Conservation (phyloP, 2,888 invertebrate species). For the Pachydiplax longipennis region DNA sequence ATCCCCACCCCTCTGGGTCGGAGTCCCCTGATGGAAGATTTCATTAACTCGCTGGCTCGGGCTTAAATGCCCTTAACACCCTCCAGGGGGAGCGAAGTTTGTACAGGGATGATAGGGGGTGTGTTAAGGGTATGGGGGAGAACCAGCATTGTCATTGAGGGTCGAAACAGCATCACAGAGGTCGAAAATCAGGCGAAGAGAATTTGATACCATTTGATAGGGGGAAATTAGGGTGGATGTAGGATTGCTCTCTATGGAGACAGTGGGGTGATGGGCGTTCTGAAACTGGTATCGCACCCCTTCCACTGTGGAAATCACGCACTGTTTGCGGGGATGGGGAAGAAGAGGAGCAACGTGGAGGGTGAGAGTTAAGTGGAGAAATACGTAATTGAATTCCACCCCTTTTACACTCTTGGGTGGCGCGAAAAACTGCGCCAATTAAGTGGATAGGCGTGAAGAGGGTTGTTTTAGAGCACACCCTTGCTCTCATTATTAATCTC, state of each 20-base stretch:
- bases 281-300: neutral
- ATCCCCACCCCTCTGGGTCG: neutral
- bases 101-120: neutral
- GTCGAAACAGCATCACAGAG: neutral
- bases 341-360: neutral
- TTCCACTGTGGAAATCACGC: neutral
- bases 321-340: neutral
- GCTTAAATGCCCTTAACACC: neutral
- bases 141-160: neutral
- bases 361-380: neutral
- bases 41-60: slow-evolving; percentile 29
- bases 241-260: neutral
- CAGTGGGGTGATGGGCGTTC: neutral
- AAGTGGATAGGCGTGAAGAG: slow-evolving; percentile 38
- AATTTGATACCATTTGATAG: neutral
- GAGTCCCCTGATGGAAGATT: slow-evolving; percentile 30
- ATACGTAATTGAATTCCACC: slow-evolving; percentile 15
- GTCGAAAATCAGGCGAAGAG: neutral
- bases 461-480: slow-evolving; percentile 19
- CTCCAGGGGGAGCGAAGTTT: neutral
- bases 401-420: neutral
- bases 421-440: slow-evolving; percentile 39
- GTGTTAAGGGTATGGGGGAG: neutral
- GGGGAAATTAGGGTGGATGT: neutral
- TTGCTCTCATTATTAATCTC: neutral